A percentile compares a stretch with the other conserved stretches of the same genome.
phyloP scores from a whole-genome alignment of 2,797 vertebrate genomes.

The Peromyscus nudipes region DNA sequence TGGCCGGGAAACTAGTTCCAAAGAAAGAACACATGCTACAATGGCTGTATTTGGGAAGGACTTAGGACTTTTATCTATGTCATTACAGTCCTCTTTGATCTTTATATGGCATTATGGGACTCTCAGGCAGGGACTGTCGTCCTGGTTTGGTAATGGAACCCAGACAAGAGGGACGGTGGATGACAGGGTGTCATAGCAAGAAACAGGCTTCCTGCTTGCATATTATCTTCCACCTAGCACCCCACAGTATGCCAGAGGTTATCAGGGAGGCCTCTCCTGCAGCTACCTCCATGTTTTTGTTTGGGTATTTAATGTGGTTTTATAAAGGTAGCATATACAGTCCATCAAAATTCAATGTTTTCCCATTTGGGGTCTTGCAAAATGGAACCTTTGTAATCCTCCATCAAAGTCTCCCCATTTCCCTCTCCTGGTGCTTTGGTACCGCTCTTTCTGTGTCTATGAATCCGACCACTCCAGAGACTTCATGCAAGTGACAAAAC shows the following conservation, averaged over 20 bases:
- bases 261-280: neutral
- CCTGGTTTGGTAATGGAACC: neutral
- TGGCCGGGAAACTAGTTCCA: neutral
- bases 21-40: neutral
- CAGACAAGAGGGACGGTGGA: neutral
- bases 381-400: neutral
- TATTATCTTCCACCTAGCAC: neutral
- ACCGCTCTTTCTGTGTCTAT: neutral
- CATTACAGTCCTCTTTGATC: neutral
- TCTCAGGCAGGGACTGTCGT: neutral
- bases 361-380: neutral
- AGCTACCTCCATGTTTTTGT: neutral
- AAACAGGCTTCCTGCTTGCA: rapidly evolving
- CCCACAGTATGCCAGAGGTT: neutral
- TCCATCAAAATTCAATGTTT: neutral
- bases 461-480: neutral
- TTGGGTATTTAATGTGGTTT: neutral
- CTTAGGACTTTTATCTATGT: neutral
- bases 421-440: neutral
- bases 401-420: neutral
- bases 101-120: neutral
- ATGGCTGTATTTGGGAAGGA: neutral
- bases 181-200: too few species aligned
- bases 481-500: neutral
- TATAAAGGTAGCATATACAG: neutral